Percentiles rank a stretch among this genome's conserved stretches.
Evolutionary conservation across 1,140 invertebrate genomes (phyloP).

Genomic region (Brevipalpus yothersi): DNA sequence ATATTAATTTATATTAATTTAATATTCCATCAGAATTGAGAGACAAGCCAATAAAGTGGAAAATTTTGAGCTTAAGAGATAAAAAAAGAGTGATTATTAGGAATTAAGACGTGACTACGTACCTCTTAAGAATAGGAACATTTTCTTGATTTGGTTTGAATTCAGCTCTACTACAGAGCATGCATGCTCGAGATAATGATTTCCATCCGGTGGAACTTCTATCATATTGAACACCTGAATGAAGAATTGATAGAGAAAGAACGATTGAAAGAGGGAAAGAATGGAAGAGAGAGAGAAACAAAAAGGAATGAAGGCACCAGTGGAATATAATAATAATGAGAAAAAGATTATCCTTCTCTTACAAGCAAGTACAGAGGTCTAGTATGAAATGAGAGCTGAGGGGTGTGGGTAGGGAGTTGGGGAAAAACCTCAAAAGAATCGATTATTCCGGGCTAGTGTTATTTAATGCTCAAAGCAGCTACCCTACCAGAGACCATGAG

Average conservation of each 20-base stretch:
- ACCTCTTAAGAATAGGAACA: conserved; percentile 5
- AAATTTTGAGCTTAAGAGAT: too few species aligned
- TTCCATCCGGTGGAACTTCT: conserved; percentile 74
- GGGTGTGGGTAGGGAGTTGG: too few species aligned
- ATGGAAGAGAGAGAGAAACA: neutral
- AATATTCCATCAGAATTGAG: neutral
- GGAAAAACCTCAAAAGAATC: too few species aligned
- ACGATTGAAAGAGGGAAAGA: neutral
- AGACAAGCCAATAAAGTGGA: too few species aligned
- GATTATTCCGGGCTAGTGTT: too few species aligned
- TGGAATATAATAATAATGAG: too few species aligned
- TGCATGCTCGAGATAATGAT: conserved; percentile 62
- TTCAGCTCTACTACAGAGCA: conserved; percentile 89
- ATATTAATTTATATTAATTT: conserved; percentile 13
- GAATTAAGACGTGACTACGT: neutral
- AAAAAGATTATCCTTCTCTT: too few species aligned
- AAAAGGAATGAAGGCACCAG: too few species aligned
- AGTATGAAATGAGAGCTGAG: too few species aligned
- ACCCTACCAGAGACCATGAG: too few species aligned
- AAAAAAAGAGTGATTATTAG: neutral
- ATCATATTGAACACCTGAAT: conserved; percentile 1
- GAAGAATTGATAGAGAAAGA: neutral
- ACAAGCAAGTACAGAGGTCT: too few species aligned
- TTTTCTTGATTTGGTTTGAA: conserved; percentile 59
- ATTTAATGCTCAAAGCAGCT: too few species aligned